A percentile compares a stretch with the other conserved stretches of the same genome.
phyloP scores from a whole-genome alignment of 2,888 invertebrate species.

The Ornithoptera alexandrae region DNA sequence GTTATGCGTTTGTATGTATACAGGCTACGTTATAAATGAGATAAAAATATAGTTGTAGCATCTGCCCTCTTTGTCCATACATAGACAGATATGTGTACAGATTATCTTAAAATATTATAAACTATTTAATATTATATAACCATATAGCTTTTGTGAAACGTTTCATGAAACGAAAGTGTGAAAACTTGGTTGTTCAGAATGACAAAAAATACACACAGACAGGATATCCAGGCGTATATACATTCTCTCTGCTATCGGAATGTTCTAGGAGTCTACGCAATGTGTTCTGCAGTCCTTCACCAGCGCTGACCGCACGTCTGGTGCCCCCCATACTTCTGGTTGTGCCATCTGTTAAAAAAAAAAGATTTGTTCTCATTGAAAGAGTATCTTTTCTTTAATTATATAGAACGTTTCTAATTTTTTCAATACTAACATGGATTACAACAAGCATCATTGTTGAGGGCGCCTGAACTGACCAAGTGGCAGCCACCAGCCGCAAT shows the following conservation, averaged over 20 bases:
- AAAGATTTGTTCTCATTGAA: not conserved
- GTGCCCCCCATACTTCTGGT: constrained; percentile 53
- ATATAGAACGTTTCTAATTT: not conserved
- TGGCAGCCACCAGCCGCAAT: constrained; percentile 75
- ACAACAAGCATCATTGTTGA: constrained; percentile 66
- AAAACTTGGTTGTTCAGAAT: not conserved
- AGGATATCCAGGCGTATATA: constrained; percentile 76
- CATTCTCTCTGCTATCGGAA: constrained; percentile 85
- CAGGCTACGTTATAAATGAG: too few species aligned
- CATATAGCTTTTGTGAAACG: too few species aligned
- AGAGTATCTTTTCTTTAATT: too few species aligned
- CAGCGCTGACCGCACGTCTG: constrained; percentile 73
- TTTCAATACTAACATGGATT: constrained; percentile 65
- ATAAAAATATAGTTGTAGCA: too few species aligned
- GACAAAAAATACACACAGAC: constrained; percentile 37
- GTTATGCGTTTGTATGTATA: too few species aligned
- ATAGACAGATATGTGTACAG: too few species aligned
- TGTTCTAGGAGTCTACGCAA: constrained; percentile 87
- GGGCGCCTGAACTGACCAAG: constrained; percentile 68
- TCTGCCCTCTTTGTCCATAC: too few species aligned
- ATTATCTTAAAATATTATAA: too few species aligned
- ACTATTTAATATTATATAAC: too few species aligned
- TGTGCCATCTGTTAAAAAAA: constrained; percentile 54
- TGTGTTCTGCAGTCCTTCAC: constrained; percentile 86
- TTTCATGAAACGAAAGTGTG: not conserved